Evolutionary conservation across 2,888 invertebrate genomes (phyloP), one percentile per base, ranked within the genome.

Genomic region (Anoplius nigerrimus): DNA sequence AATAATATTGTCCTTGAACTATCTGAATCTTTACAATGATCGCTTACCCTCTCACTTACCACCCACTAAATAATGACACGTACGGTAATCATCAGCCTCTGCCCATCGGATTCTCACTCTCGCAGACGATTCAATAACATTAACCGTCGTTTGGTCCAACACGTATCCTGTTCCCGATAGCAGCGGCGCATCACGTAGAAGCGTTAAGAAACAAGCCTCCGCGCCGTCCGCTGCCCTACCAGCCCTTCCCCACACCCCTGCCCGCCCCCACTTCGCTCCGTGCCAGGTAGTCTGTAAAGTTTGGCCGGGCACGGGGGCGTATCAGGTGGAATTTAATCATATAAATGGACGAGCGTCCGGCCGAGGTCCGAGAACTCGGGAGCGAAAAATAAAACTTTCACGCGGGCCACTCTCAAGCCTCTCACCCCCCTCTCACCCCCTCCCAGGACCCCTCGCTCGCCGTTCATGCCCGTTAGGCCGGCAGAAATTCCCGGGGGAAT

Each of bases 311-410:
- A 67, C 63, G 42, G 66, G 62, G 60, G 72, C 66, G 78, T 82
- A 81, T 82, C 79, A 79, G 80, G 77, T 80, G 69, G 78, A 82
- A 82, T 84, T 83, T 82, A 83, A 84, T 84, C 84, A 82, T 82
- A 81, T 76, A 84, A 84, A 84, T 84, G 84, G 84, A 82, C 73
- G 76, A 64, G 66, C 43, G 79, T 76, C 74, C 78, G 55, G 60
- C 54, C n/a, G 51, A 53, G 74, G 63, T 57, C 56, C 71, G 48
- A 46, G 65, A 73, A 64, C 66, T 73, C 71, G 53, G 62, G 71
- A 69, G 63, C 58, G 65, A 77, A 77, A 76, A 80, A 78, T 75
- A 80, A 78, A 80, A 82, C 73, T 76, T 80, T 71, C 71, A 69
- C 74, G 68, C 57, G 64, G 68, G 65, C 69, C 71, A 76, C 63